Conservation (phyloP, 2,888 invertebrate species). For the Falcaria lacertinaria region DNA sequence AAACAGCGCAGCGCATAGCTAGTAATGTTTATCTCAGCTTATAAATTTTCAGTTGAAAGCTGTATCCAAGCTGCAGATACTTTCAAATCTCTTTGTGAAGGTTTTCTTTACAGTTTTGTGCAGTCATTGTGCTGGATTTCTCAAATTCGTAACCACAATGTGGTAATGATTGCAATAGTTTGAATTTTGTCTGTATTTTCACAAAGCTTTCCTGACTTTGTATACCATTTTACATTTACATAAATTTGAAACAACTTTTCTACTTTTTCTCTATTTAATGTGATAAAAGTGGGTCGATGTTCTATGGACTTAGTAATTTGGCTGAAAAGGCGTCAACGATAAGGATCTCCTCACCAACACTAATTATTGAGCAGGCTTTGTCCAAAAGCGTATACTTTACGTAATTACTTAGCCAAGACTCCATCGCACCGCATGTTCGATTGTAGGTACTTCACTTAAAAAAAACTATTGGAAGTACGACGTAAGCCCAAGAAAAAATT, state of each 20-base stretch:
- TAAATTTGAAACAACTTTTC: constrained; percentile 3
- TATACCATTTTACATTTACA: too few species aligned
- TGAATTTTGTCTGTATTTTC: constrained; percentile 3
- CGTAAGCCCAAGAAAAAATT: not conserved
- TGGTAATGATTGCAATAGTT: constrained; percentile 37
- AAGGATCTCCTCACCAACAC: constrained; percentile 56
- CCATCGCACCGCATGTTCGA: constrained; percentile 16
- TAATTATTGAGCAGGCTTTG: constrained; percentile 58
- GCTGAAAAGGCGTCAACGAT: constrained; percentile 53
- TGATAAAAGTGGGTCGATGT: constrained; percentile 38
- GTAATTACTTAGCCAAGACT: constrained; percentile 59
- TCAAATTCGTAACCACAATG: constrained; percentile 43
- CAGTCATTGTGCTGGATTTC: constrained; percentile 58
- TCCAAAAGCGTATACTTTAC: constrained; percentile 52
- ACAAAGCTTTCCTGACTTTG: constrained; percentile 15
- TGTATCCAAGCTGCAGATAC: constrained; percentile 70
- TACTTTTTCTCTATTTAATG: constrained; percentile 20
- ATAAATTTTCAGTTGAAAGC: constrained; percentile 69
- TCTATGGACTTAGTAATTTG: constrained; percentile 52
- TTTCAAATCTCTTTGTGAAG: constrained; percentile 69
- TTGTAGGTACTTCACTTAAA: constrained; percentile 15
- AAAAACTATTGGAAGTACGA: constrained; percentile 7
- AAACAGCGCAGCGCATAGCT: constrained; percentile 40
- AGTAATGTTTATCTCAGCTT: constrained; percentile 60
- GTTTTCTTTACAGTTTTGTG: constrained; percentile 65